Base-by-base conservation (phyloP, 2,888 invertebrate species). In the Orchesellides sinensis region DNA sequence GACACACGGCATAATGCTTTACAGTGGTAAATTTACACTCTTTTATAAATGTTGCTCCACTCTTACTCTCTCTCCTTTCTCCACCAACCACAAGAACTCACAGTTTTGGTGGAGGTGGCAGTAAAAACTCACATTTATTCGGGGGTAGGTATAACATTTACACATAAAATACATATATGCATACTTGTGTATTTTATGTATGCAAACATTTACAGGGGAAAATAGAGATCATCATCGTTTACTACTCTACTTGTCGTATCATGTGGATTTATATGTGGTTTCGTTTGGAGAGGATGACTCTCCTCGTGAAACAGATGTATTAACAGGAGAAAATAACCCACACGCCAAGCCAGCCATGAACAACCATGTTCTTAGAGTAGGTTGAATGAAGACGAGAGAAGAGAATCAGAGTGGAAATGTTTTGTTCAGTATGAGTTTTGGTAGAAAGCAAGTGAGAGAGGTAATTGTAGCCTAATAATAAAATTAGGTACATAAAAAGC, bases 401-500 rank as follows among this genome's bases (percentile, higher is more conserved):
- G 40, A 40, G 40, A 2, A 40, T n/a, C n/a, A n/a, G 19, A n/a
- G 66, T 6, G 66, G n/a, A 25, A 70, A 27, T 56, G 54, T 25
- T 54, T 23, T 70, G 52, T 17, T 52, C 12, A 8, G n/a, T n/a
- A 40, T 10, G 25, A 54, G 54, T 56, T 35, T 40, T 35, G 19
- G 49, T 73, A 17, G 5, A 8, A 12, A 5, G n/a, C 4, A 17
- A 8, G 47, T 5, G 47, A 52, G 12, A 52, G 52, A 17, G 12
- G 65, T 65, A 74, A 74, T 65, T 65, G 54, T 52, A 35, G 54
- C 54, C 10, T 27, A 63, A 10, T 74, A 74, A 74, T 74, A 74
- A 74, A 74, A 74, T 74, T 74, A 72, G 47, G 59, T 19, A 19
- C 59, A 59, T 61, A 72, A 72, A n/a, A 72, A 72, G 56, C 70